Base-by-base conservation (phyloP, 2,888 invertebrate species). In the Lepeophtheirus nordmannii region DNA sequence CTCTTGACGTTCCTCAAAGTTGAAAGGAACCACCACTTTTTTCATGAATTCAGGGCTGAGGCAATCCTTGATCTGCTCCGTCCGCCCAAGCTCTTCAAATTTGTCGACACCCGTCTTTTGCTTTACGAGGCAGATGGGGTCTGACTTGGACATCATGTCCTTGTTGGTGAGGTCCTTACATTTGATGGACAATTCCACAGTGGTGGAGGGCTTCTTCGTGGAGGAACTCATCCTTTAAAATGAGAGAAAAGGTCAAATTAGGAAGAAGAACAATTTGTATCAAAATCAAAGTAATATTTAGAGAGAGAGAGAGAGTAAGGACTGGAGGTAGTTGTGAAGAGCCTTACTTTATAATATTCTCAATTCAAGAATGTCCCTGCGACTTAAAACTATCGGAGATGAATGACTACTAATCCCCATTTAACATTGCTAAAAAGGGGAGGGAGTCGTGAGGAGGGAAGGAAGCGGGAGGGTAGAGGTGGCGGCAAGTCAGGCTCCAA, bases 1-100 rank as follows among this genome's bases (percentile, higher is more conserved):
- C 38, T 77, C 72, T 71, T 82, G 82, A 61, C 79, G 78, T 68
- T 80, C 78, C 70, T 82, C 81, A 75, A 82, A 82, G 67, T 76
- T 76, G 71, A 81, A 82, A 57, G 77, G 76, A 46, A 81, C 70
- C 37, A 76, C 73, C 70, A 82, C 77, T 71, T 80, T 80, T 23
- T 74, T 78, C 1, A 77, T 77, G 77, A 81, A 80, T 70, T 80
- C 77, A 8, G 80, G 80, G 71, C 78, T 76, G 40, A 79, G 71
- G 20, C 73, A 75, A 71, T 80, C 78, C 60, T 73, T 72, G 46
- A 80, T 75, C 12, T 72, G 73, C 72, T 80, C 79, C 0, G 78
- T 78, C 58, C 78, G 71, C 59, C 74, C 74, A 77, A 75, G 68
- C 79, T 78, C 73, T 79, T 79, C 69, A 73, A 74, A 71, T 78